These are phyloP conservation scores for Takifugu rubripes DNA, from an alignment of 2,797 vertebrate species.

Conservation along the genomic window DNA sequence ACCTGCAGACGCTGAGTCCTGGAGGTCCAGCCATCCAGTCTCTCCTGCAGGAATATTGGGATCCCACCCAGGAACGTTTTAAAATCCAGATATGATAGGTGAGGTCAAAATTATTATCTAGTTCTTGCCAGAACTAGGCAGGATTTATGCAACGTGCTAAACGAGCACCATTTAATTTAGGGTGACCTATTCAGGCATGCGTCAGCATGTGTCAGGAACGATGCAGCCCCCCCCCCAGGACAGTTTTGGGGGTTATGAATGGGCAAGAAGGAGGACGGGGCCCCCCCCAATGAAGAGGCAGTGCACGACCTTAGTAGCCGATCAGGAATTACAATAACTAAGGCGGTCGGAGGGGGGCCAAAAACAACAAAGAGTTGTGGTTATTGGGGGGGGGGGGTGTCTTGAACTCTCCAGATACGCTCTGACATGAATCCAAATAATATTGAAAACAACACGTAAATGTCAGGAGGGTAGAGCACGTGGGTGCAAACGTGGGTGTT, in stretches of 20 bases:
- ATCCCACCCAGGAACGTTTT: no score
- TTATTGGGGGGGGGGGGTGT: conserved; percentile 12
- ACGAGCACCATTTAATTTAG: no score
- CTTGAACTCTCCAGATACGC: conserved; percentile 9
- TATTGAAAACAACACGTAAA: no score
- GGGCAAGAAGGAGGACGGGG: conserved; percentile 9
- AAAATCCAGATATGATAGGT: no score
- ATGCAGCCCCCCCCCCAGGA: conserved; percentile 33
- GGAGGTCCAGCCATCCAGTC: no score
- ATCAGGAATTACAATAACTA: conserved; percentile 52
- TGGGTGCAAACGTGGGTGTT: conserved; percentile 10
- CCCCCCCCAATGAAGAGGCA: conserved; percentile 13
- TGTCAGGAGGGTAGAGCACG: neutral
- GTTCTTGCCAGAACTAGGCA: no score
- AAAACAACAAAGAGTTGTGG: conserved; percentile 19
- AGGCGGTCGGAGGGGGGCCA: conserved; percentile 19
- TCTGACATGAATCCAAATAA: neutral
- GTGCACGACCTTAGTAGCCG: conserved; percentile 36
- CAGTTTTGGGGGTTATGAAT: conserved; percentile 24
- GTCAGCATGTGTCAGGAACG: conserved; percentile 36
- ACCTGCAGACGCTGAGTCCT: no score
- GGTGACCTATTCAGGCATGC: no score
- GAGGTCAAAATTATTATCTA: no score
- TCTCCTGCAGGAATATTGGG: no score
- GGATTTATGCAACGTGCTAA: no score